Evolutionary conservation across 2,888 invertebrate species (phyloP), one percentile per base, ranked within the genome.

Genomic region (Trilocha varians): DNA sequence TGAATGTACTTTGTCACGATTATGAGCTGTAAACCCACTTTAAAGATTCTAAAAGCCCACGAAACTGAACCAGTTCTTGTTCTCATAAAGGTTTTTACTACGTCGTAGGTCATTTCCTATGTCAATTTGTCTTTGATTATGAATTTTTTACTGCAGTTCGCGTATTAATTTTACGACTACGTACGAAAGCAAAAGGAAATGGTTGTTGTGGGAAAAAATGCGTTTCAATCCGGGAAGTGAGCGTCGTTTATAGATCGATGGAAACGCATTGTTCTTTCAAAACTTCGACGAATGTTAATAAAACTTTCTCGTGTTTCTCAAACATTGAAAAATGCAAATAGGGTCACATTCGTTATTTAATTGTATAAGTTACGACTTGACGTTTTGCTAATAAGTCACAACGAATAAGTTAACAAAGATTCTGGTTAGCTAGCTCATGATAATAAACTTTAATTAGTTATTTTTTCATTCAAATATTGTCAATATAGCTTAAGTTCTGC

Each of bases 171-270:
- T 57, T 57, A 59, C 39, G 44, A 32, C 36, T 35, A 46, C 43
- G 45, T 49, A 45, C 41, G 51, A 47, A 48, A 46, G 55, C 45
- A 51, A 50, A 41, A 61, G 68, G 65, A 70, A 71, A 63, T 53
- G 49, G 47, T 46, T 39, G 42, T 59, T 65, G 55, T 65, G 64
- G 60, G 67, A 71, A 71, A 68, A 68, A 59, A 48, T 39, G 34
- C 41, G 37, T 40, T 43, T 47, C 57, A 25, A 59, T 70, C 64
- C 69, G 64, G 70, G 70, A 71, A 71, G 63, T 57, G 52, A 42
- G 32, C 38, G 41, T 44, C 38, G 41, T 48, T 48, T 42, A 43
- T 39, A 45, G 41, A 52, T 62, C 56, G 50, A 55, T 57, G 49
- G 54, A 60, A 62, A 43, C 40, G 45, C 62, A 66, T 66, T 66